Percentiles rank a stretch among this genome's conserved stretches.
These are phyloP conservation scores for Gallinago nigripennis DNA, from an alignment of 2,797 vertebrate species.

Conservation along the genomic window DNA sequence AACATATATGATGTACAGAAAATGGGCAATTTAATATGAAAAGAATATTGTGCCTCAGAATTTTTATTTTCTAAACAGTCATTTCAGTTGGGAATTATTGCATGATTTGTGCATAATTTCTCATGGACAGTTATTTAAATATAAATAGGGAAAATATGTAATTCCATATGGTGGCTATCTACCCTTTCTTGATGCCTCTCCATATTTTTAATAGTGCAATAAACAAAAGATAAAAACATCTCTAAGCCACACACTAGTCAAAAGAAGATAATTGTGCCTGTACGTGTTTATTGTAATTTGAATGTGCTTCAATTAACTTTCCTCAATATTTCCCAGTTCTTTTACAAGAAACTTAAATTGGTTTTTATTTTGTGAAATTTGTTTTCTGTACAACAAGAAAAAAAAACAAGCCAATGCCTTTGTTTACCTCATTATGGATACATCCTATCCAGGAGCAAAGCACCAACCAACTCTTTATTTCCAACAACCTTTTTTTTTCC, in stretches of 20 bases:
- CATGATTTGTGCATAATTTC: constrained; percentile 81
- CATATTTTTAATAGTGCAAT: constrained; percentile 83
- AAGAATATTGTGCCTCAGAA: constrained; percentile 74
- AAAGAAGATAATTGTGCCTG: constrained; percentile 95
- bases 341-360: constrained; percentile 81
- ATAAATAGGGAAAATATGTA: constrained; percentile 82
- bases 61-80: constrained; percentile 79
- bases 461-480: constrained; percentile 41
- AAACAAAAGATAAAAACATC: constrained; percentile 96
- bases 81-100: constrained; percentile 82
- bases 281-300: constrained; percentile 89
- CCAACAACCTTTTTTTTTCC: neutral
- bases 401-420: constrained; percentile 27
- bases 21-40: constrained; percentile 83
- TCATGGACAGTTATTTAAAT: constrained; percentile 82
- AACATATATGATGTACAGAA: constrained; percentile 68
- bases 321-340: constrained; percentile 81
- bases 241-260: constrained; percentile 92
- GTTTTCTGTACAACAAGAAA: constrained; percentile 68
- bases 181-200: constrained; percentile 72
- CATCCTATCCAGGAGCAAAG: constrained; percentile 38
- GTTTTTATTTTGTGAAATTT: constrained; percentile 77
- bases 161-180: constrained; percentile 76
- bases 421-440: constrained; percentile 78
- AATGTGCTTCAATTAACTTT: constrained; percentile 92